Conservation (phyloP, 2,888 invertebrate genomes). For the Ornithoptera alexandrae region DNA sequence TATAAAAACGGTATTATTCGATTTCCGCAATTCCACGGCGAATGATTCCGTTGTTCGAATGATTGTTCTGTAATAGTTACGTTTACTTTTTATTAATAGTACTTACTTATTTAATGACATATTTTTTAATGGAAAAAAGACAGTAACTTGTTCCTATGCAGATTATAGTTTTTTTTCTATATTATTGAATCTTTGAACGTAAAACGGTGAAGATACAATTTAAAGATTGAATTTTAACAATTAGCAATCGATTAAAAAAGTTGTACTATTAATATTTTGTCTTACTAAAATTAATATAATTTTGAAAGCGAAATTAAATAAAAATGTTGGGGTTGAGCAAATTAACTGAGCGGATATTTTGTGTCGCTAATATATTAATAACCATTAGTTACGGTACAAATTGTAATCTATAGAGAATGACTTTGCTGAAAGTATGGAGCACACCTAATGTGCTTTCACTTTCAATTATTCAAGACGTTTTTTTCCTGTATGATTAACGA, state of each 20-base stretch:
- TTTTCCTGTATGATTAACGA: constrained; percentile 69
- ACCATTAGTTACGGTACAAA: constrained; percentile 62
- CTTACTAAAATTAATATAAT: constrained; percentile 10
- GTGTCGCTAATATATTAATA: constrained; percentile 59
- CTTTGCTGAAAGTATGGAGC: constrained; percentile 58
- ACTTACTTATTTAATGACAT: background rate
- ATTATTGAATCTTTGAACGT: too few species aligned
- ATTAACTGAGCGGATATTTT: constrained; percentile 58
- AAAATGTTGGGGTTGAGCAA: constrained; percentile 38
- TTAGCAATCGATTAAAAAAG: background rate
- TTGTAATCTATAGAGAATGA: constrained; percentile 71
- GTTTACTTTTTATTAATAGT: constrained; percentile 13
- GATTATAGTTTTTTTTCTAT: background rate
- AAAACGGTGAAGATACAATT: too few species aligned
- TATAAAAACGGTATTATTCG: constrained; percentile 54
- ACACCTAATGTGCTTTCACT: constrained; percentile 58
- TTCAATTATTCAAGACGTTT: constrained; percentile 69
- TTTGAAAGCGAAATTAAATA: background rate
- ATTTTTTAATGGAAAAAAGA: background rate
- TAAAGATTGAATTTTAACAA: background rate
- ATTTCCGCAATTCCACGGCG: constrained; percentile 57
- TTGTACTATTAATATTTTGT: background rate
- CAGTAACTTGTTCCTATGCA: background rate
- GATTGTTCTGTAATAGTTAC: constrained; percentile 14
- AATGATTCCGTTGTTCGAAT: constrained; percentile 35